phyloP scores from a whole-genome alignment of 2,888 invertebrate genomes.

The Tholera decimalis region DNA sequence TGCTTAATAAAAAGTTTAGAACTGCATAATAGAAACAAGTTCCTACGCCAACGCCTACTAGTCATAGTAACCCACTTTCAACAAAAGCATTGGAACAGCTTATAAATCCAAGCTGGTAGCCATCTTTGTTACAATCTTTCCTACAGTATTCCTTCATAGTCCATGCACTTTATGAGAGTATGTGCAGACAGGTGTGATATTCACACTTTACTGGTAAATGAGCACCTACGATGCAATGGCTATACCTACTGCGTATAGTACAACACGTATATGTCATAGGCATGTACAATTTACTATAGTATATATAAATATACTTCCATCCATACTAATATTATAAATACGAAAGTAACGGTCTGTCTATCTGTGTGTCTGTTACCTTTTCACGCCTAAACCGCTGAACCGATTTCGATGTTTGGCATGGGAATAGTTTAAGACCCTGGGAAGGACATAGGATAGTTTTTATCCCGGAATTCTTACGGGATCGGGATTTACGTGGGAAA shows the following conservation, averaged over 20 bases:
- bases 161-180: conserved; percentile 52
- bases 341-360: too few species aligned
- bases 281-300: not conserved
- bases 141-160: conserved; percentile 35
- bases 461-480: too few species aligned
- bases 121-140: too few species aligned
- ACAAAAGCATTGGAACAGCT: conserved; percentile 22
- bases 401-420: too few species aligned
- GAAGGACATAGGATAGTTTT: too few species aligned
- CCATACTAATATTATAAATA: too few species aligned
- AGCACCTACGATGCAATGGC: conserved; percentile 26
- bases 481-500: too few species aligned
- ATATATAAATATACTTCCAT: too few species aligned
- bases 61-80: conserved; percentile 39
- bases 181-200: conserved; percentile 57
- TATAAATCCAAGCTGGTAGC: conserved; percentile 22
- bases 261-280: not conserved
- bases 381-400: too few species aligned
- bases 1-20: conserved; percentile 32
- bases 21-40: conserved; percentile 24
- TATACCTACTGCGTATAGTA: not conserved
- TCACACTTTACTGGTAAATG: conserved; percentile 54
- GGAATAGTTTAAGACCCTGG: too few species aligned
- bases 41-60: conserved; percentile 31
- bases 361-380: too few species aligned